phyloP scores from a whole-genome alignment of 2,797 vertebrate species.

The Arrhamphus sclerolepis region DNA sequence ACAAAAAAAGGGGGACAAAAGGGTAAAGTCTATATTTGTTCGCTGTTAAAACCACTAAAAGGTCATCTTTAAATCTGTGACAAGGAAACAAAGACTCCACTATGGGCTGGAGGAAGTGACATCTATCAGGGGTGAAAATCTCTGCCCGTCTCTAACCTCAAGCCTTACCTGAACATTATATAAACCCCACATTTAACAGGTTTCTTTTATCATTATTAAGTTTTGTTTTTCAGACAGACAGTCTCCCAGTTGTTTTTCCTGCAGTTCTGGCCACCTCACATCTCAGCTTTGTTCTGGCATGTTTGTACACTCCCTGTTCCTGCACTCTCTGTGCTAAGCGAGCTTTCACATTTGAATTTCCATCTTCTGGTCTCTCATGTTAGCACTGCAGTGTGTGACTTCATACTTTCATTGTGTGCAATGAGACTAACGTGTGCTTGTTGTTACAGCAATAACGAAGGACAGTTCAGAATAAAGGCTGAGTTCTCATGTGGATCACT shows the following conservation, averaged over 20 bases:
- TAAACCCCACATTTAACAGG: neutral
- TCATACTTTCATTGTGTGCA: neutral
- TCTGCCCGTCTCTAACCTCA: slow-evolving; percentile 16
- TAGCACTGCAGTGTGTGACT: slow-evolving; percentile 5
- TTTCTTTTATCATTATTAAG: too few species aligned
- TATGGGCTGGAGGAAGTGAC: slow-evolving; percentile 64
- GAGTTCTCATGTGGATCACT: slow-evolving; percentile 14
- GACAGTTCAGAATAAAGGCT: slow-evolving; percentile 16
- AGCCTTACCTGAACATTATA: neutral
- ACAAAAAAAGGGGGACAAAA: neutral
- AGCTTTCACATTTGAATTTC: neutral
- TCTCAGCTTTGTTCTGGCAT: slow-evolving; percentile 68
- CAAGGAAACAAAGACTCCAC: slow-evolving; percentile 57
- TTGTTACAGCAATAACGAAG: slow-evolving; percentile 51
- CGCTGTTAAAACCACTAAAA: slow-evolving; percentile 44
- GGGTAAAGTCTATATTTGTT: slow-evolving; percentile 15
- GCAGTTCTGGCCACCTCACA: slow-evolving; percentile 9
- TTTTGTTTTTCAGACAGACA: slow-evolving; percentile 9
- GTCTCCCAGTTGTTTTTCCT: neutral
- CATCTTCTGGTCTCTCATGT: neutral
- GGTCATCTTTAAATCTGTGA: slow-evolving; percentile 50
- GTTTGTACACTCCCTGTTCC: slow-evolving; percentile 55
- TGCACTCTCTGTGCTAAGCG: slow-evolving; percentile 36
- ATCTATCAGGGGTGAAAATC: slow-evolving; percentile 55
- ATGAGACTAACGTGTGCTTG: neutral